Percentiles rank a stretch among this genome's conserved stretches.
Conservation (phyloP, 2,113 vertebrate species). For the Lamprotornis superbus region DNA sequence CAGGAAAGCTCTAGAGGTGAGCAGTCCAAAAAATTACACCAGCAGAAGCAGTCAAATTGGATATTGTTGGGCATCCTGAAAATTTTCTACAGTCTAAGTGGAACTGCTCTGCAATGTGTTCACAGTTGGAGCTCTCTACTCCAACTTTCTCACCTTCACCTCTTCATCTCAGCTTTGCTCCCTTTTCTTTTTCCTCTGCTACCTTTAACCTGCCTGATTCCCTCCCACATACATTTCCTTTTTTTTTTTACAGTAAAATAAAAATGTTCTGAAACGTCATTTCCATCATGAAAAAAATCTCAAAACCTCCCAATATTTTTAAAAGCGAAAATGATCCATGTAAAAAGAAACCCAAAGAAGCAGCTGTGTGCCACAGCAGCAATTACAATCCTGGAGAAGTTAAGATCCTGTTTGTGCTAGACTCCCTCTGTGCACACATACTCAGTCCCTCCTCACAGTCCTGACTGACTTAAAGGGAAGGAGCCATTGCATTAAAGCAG, state of each 20-base stretch:
- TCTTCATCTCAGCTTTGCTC: neutral
- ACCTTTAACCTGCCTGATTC: neutral
- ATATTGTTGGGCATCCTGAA: neutral
- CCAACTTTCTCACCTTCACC: neutral
- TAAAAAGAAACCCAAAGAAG: neutral
- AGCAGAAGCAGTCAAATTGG: neutral
- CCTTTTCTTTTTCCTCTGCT: neutral
- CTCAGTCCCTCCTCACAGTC: neutral
- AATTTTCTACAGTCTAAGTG: neutral
- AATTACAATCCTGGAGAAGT: neutral
- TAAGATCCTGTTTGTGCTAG: neutral
- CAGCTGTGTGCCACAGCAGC: neutral
- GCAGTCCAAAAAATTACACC: constrained; percentile 24
- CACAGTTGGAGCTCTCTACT: neutral
- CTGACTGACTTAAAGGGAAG: neutral
- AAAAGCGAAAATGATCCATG: neutral
- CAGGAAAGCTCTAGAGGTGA: constrained; percentile 24
- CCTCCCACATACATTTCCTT: neutral
- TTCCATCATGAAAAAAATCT: neutral
- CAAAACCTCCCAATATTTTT: neutral
- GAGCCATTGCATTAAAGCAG: neutral
- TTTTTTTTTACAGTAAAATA: neutral
- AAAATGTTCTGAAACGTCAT: neutral
- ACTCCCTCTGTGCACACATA: fast-evolving
- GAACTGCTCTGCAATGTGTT: neutral